These are phyloP conservation scores for Sebastes taczanowskii DNA, from an alignment of 2,797 vertebrate genomes.

Conservation along the genomic window DNA sequence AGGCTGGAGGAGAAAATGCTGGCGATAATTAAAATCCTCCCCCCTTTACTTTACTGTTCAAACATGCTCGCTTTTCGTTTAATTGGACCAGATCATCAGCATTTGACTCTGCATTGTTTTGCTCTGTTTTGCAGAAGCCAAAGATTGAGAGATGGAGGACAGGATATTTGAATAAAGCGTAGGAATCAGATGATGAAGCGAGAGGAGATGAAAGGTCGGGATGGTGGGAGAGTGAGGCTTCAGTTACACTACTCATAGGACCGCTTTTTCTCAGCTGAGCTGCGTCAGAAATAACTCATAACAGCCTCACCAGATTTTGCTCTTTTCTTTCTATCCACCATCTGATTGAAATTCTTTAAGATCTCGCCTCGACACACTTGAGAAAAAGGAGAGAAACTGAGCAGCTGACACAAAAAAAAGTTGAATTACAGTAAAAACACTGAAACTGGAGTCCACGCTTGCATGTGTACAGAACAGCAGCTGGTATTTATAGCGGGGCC, in stretches of 20 bases:
- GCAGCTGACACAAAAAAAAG: constrained; percentile 26
- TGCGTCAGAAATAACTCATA: constrained; percentile 66
- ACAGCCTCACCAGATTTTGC: constrained; percentile 48
- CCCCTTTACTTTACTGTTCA: constrained; percentile 40
- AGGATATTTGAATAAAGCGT: constrained; percentile 70
- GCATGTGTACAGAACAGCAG: constrained; percentile 36
- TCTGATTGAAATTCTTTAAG: constrained; percentile 50
- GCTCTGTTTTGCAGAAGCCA: constrained; percentile 10
- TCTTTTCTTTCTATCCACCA: constrained; percentile 35
- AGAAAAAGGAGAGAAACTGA: constrained; percentile 13
- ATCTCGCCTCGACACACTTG: constrained; percentile 25
- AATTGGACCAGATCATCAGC: constrained; percentile 39
- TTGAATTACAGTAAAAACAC: constrained; percentile 41
- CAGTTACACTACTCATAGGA: constrained; percentile 49
- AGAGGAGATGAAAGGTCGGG: constrained; percentile 68
- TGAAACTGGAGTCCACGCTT: not conserved
- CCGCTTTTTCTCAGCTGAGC: constrained; percentile 44
- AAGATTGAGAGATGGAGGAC: constrained; percentile 27
- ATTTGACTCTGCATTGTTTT: constrained; percentile 42
- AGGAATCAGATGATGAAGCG: constrained; percentile 61
- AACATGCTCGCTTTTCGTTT: constrained; percentile 39
- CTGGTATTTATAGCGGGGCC: constrained; percentile 72
- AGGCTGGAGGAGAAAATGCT: constrained; percentile 66
- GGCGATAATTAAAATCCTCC: constrained; percentile 70
- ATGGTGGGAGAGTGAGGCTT: constrained; percentile 68